Evolutionary conservation across 1,140 invertebrate genomes (phyloP).

Genomic region (Nasonia longicornis): DNA sequence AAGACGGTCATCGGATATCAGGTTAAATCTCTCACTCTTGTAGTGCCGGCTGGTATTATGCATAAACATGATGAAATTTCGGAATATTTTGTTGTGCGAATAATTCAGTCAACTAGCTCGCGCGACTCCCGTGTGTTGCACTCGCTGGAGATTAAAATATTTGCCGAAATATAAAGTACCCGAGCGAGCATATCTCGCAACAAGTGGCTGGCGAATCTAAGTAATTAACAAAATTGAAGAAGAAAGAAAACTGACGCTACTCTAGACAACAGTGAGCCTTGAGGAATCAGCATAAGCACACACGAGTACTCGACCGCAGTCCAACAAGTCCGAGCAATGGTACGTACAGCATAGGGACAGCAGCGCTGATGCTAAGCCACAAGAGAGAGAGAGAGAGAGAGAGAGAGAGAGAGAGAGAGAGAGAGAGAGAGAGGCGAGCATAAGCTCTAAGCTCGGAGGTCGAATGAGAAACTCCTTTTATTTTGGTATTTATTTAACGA

Average conservation of each 20-base stretch:
- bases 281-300: too few relatives aligned
- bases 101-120: not conserved
- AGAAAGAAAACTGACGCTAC: too few relatives aligned
- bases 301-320: not conserved
- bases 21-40: not conserved
- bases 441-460: not conserved
- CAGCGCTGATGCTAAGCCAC: not conserved
- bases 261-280: too few relatives aligned
- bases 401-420: too few relatives aligned
- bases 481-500: conserved; percentile 50
- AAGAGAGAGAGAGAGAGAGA: not conserved
- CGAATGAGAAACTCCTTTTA: conserved; percentile 42
- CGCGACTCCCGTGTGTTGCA: not conserved
- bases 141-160: not conserved
- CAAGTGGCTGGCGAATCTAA: too few relatives aligned
- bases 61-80: not conserved
- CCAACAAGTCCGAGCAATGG: not conserved
- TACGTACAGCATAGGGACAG: not conserved
- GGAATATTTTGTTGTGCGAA: not conserved
- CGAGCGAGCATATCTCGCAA: too few relatives aligned
- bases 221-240: too few relatives aligned
- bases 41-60: not conserved
- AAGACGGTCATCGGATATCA: not conserved
- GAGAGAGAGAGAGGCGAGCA: not conserved
- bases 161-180: not conserved